Conservation (phyloP, 2,888 invertebrate species). For the Cenopis cana region DNA sequence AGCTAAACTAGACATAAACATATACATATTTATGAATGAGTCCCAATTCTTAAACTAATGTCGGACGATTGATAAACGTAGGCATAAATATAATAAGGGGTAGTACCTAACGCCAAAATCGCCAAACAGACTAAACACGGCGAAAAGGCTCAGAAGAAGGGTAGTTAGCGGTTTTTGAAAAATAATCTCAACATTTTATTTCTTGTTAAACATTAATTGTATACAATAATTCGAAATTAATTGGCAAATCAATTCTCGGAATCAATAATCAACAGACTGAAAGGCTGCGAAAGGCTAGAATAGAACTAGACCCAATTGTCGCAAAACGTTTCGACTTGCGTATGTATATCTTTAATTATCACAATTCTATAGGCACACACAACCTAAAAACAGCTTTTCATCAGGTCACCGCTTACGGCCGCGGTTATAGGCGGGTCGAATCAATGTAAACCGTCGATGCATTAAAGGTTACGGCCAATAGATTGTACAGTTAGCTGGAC, state of each 20-base stretch:
- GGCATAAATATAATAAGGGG: not conserved
- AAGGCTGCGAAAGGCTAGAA: not conserved
- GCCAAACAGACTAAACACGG: no score
- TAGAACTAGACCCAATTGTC: no score
- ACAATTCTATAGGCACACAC: slow-evolving; percentile 1
- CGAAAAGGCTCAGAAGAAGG: no score
- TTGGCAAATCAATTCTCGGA: no score
- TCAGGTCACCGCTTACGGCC: slow-evolving; percentile 39
- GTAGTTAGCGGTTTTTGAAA: no score
- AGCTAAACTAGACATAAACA: slow-evolving; percentile 23
- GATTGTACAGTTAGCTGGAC: slow-evolving; percentile 60
- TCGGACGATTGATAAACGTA: slow-evolving; percentile 3
- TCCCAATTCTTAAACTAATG: slow-evolving; percentile 3
- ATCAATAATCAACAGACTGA: not conserved
- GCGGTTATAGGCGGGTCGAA: slow-evolving; percentile 35
- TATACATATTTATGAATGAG: slow-evolving; percentile 1
- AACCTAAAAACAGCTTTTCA: slow-evolving; percentile 17
- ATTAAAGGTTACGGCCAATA: slow-evolving; percentile 67
- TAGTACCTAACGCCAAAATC: no score
- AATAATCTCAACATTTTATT: no score
- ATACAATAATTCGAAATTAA: no score
- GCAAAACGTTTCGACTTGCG: no score
- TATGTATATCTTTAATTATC: not conserved
- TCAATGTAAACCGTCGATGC: slow-evolving; percentile 32
- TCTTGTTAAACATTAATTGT: no score